These are phyloP conservation scores for Luperina nickerlii DNA, from an alignment of 2,888 invertebrate species.

Conservation along the genomic window DNA sequence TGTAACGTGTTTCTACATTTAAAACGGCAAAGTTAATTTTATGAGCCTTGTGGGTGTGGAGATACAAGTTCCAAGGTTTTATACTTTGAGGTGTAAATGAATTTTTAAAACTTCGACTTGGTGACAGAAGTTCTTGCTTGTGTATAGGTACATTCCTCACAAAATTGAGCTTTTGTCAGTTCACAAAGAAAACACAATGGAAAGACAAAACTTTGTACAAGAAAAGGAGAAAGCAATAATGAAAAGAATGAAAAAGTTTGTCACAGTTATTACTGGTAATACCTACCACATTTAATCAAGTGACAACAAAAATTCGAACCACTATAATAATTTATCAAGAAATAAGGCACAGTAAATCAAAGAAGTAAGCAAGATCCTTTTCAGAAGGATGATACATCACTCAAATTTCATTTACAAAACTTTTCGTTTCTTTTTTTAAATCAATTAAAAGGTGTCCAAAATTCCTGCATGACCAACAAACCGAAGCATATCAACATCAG, in stretches of 20 bases:
- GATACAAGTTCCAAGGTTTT: conserved; percentile 33
- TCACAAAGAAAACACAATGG: neutral
- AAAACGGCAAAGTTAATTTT: conserved; percentile 50
- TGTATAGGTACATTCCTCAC: neutral
- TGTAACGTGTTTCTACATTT: conserved; percentile 35
- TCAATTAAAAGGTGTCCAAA: conserved; percentile 40
- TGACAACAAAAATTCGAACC: accelerated
- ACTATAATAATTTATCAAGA: neutral
- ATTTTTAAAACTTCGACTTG: conserved; percentile 31
- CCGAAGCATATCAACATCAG: conserved; percentile 44
- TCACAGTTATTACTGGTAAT: too few species aligned
- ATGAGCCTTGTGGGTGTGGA: conserved; percentile 34
- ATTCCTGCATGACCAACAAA: conserved; percentile 41
- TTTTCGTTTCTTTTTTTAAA: conserved; percentile 30
- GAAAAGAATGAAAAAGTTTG: neutral
- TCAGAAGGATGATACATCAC: too few species aligned
- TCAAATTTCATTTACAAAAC: conserved; percentile 31
- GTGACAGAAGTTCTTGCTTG: conserved; percentile 1
- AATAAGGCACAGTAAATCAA: neutral
- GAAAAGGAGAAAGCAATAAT: neutral
- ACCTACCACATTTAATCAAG: neutral
- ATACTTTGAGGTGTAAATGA: conserved; percentile 47
- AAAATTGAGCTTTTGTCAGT: conserved; percentile 8
- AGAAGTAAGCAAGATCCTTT: neutral
- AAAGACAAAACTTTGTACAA: neutral